Evolutionary conservation across 2,113 vertebrate genomes (phyloP).

Genomic region (Telmatochromis sp.): DNA sequence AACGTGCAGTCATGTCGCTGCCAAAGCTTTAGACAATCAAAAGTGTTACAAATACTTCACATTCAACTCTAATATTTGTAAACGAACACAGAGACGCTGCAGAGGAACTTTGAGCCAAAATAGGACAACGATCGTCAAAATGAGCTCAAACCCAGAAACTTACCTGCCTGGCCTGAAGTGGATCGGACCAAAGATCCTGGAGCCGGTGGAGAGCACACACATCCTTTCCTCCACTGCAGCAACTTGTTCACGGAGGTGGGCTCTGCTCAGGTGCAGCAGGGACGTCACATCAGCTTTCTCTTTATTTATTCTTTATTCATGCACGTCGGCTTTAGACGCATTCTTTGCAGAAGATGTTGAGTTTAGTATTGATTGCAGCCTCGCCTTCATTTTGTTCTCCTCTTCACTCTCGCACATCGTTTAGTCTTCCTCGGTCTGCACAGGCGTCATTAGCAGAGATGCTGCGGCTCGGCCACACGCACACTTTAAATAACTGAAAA

Average conservation of each 20-base stretch:
- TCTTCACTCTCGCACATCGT: not conserved
- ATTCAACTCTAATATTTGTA: not conserved
- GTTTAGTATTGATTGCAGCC: not conserved
- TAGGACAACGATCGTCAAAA: not conserved
- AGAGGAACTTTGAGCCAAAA: not conserved
- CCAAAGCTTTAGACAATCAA: fast-evolving
- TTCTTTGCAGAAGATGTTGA: not conserved
- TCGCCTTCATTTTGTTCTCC: not conserved
- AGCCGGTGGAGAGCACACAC: too few species aligned
- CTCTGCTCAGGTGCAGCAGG: not conserved
- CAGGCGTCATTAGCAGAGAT: not conserved
- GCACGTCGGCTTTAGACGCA: not conserved
- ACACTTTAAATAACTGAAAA: not conserved
- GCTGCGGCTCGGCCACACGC: fast-evolving
- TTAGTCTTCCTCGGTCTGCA: not conserved
- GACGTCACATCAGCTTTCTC: not conserved
- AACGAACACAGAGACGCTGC: not conserved
- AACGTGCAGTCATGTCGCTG: not conserved
- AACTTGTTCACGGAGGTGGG: not conserved
- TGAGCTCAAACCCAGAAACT: not conserved
- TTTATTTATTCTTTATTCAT: not conserved
- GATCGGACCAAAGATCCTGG: not conserved
- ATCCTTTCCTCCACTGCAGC: not conserved
- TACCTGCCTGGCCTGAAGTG: not conserved
- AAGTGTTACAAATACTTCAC: not conserved